Percentiles rank a stretch among this genome's conserved stretches.
These are phyloP conservation scores for Rousettus leschenaultii DNA, from an alignment of 2,113 vertebrate species.

Conservation along the genomic window DNA sequence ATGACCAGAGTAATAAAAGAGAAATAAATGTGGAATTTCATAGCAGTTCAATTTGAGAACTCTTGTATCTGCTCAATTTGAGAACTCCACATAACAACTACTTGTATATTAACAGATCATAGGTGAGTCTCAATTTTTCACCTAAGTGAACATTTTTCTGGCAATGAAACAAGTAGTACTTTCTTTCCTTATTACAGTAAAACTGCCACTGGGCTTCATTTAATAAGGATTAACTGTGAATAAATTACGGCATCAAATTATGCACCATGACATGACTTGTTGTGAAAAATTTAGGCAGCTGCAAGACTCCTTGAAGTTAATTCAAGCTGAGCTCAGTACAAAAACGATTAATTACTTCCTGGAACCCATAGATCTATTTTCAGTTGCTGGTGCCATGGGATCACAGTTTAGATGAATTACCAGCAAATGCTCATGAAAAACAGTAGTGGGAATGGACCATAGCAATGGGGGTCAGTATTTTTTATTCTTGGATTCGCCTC, in stretches of 20 bases:
- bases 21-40: slow-evolving; percentile 49
- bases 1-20: slow-evolving; percentile 55
- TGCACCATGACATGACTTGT: slow-evolving; percentile 26
- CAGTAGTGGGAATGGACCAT: background rate
- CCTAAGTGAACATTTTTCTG: slow-evolving; percentile 62
- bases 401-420: slow-evolving; percentile 59
- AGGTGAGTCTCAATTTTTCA: slow-evolving; percentile 61
- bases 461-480: slow-evolving; percentile 25
- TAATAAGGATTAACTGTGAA: slow-evolving; percentile 73
- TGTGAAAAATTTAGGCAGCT: slow-evolving; percentile 66
- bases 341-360: slow-evolving; percentile 70
- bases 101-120: slow-evolving; percentile 66
- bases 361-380: slow-evolving; percentile 60
- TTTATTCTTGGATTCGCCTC: slow-evolving; percentile 46
- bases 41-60: slow-evolving; percentile 57
- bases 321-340: slow-evolving; percentile 74
- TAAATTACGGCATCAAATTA: slow-evolving; percentile 71
- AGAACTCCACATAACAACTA: slow-evolving; percentile 66
- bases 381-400: slow-evolving; percentile 50
- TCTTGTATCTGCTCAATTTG: slow-evolving; percentile 51
- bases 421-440: slow-evolving; percentile 48
- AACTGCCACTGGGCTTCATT: slow-evolving; percentile 64
- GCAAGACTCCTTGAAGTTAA: slow-evolving; percentile 58
- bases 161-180: slow-evolving; percentile 64
- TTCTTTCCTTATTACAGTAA: slow-evolving; percentile 60